These are phyloP conservation scores for Trididemnum clinides DNA, from an alignment of 23 tunicate species.

Conservation along the genomic window DNA sequence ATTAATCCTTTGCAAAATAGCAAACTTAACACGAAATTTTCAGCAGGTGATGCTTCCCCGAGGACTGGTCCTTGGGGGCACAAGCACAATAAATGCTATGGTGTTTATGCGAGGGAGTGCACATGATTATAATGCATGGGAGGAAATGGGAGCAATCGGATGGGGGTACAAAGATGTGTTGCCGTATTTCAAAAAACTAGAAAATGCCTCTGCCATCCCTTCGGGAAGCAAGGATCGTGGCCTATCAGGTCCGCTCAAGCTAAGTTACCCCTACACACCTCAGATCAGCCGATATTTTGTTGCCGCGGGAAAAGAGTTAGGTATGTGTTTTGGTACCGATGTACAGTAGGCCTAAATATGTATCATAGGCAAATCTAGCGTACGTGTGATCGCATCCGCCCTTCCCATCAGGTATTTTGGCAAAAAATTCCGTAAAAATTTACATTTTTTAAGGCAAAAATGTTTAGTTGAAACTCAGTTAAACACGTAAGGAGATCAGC, in stretches of 20 bases:
- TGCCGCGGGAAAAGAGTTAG: conserved; percentile 45
- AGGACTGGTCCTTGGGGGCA: conserved; percentile 63
- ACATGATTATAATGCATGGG: conserved; percentile 62
- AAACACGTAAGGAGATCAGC: too few relatives aligned
- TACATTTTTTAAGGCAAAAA: too few relatives aligned
- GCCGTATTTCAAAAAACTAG: conserved; percentile 44
- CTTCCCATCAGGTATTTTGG: too few relatives aligned
- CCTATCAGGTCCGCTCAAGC: conserved; percentile 37
- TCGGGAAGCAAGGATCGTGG: conserved; percentile 27
- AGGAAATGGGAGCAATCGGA: conserved; percentile 45
- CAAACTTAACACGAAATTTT: not conserved
- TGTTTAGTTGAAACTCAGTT: too few relatives aligned
- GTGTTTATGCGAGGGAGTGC: conserved; percentile 41
- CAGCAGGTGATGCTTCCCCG: conserved; percentile 19
- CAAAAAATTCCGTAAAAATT: too few relatives aligned
- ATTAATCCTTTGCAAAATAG: not conserved
- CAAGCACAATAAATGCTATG: conserved; percentile 59
- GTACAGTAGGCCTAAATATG: too few relatives aligned
- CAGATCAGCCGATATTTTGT: not conserved
- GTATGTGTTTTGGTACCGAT: too few relatives aligned
- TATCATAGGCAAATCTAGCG: too few relatives aligned
- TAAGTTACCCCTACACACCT: not conserved
- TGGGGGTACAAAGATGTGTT: conserved; percentile 50
- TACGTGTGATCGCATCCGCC: too few relatives aligned
- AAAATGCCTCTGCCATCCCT: not conserved